phyloP scores from a whole-genome alignment of 1,140 invertebrate species.

The Pygmarrhopalites habei region DNA sequence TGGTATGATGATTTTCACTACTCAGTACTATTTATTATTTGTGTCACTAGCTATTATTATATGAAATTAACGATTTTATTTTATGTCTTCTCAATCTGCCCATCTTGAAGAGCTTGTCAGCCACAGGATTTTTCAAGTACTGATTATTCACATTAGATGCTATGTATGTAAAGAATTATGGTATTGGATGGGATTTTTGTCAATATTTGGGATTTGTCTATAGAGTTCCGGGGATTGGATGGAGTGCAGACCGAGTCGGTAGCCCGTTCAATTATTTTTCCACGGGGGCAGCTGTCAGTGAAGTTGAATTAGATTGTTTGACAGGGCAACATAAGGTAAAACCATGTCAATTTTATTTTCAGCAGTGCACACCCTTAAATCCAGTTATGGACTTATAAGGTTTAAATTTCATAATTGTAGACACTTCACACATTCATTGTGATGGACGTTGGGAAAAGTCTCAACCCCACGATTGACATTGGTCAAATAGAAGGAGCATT shows the following conservation, averaged over 20 bases:
- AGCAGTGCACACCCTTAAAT: slow-evolving; percentile 59
- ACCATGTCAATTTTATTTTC: slow-evolving; percentile 64
- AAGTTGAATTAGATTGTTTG: slow-evolving; percentile 80
- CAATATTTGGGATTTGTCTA: slow-evolving; percentile 44
- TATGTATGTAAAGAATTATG: no score
- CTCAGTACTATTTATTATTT: no score
- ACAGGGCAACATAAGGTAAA: slow-evolving; percentile 73
- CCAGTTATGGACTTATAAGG: background rate
- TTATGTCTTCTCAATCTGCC: no score
- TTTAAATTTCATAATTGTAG: slow-evolving; percentile 20
- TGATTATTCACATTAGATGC: no score
- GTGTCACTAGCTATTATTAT: no score
- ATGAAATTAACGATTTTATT: no score
- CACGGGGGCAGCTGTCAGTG: slow-evolving; percentile 66
- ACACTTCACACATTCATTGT: slow-evolving; percentile 60
- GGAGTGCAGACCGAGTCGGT: slow-evolving; percentile 60
- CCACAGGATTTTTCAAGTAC: slow-evolving; percentile 70
- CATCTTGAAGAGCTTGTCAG: slow-evolving; percentile 75
- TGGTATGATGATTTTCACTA: no score
- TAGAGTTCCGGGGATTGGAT: slow-evolving; percentile 64
- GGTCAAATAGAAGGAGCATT: slow-evolving; percentile 66
- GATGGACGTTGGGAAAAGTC: slow-evolving; percentile 60
- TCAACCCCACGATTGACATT: slow-evolving; percentile 63
- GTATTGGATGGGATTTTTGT: no score
- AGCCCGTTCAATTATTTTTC: slow-evolving; percentile 73